These are phyloP conservation scores for Diphyllodes magnificus DNA, from an alignment of 2,113 vertebrate genomes.

Conservation along the genomic window DNA sequence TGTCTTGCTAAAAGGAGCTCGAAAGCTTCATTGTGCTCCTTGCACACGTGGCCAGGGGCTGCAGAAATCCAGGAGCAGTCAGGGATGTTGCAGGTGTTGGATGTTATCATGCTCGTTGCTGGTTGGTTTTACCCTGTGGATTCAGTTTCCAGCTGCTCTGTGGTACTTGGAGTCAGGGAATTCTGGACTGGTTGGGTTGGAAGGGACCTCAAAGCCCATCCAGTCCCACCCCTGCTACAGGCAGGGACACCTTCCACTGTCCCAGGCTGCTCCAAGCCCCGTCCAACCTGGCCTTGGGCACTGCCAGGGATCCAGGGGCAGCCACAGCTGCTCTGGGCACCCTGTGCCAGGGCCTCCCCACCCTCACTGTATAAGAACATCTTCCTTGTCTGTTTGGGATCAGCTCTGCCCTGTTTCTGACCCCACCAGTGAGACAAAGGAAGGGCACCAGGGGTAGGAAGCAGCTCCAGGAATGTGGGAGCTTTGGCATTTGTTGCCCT, in stretches of 20 bases:
- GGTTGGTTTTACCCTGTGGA: neutral
- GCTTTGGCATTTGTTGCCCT: fast-evolving
- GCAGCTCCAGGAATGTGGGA: neutral
- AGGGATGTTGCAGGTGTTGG: neutral
- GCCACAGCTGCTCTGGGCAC: neutral
- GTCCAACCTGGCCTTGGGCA: neutral
- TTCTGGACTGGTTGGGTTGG: neutral
- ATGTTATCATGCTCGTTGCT: fast-evolving
- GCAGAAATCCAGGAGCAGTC: fast-evolving
- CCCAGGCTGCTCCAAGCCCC: neutral
- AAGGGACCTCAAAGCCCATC: neutral
- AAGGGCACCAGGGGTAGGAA: too few species aligned
- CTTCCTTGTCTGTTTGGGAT: neutral
- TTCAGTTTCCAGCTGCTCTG: neutral
- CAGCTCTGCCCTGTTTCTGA: neutral
- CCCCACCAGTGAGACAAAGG: fast-evolving
- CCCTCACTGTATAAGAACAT: fast-evolving
- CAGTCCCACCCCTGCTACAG: neutral
- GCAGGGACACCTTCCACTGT: neutral
- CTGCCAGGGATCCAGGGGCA: neutral
- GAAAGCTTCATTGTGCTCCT: neutral
- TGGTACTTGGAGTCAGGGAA: neutral
- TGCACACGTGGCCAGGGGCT: neutral
- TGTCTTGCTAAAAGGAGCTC: neutral
- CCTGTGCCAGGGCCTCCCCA: neutral